Evolutionary conservation across 2,888 invertebrate genomes (phyloP).

Genomic region (Chrysolina haemoptera): DNA sequence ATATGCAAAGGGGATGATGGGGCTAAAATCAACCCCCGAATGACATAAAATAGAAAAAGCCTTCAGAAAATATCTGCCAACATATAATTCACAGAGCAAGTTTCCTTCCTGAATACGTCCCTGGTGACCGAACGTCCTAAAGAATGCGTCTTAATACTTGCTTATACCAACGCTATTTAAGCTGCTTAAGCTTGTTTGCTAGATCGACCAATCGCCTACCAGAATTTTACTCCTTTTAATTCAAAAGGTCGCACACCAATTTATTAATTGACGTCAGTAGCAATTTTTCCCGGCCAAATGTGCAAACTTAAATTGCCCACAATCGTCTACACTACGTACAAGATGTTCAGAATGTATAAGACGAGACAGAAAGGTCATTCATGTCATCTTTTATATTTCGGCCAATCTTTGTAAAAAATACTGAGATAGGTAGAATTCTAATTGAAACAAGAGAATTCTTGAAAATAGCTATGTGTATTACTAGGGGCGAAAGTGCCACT

Average conservation of each 20-base stretch:
- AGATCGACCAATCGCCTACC: slow-evolving; percentile 18
- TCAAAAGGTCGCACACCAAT: slow-evolving; percentile 48
- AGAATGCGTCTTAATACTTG: slow-evolving; percentile 21
- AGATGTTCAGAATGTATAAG: not conserved
- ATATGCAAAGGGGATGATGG: no score
- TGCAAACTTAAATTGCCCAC: not conserved
- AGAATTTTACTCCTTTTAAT: slow-evolving; percentile 26
- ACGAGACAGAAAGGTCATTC: not conserved
- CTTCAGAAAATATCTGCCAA: no score
- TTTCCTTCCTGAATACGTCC: not conserved
- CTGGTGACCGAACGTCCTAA: not conserved
- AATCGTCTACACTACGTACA: not conserved
- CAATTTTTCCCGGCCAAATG: not conserved
- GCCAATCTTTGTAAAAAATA: no score
- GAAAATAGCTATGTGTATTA: not conserved
- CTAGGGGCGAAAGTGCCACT: no score
- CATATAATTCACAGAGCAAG: no score
- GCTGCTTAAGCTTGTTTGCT: slow-evolving; percentile 19
- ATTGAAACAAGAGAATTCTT: not conserved
- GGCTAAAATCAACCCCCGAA: no score
- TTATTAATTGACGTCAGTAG: slow-evolving; percentile 40
- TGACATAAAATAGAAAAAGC: no score
- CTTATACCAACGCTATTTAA: slow-evolving; percentile 17
- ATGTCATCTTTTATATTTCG: no score
- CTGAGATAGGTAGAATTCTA: no score